phyloP scores from a whole-genome alignment of 2,888 invertebrate species.

The Drosophila eohydei region DNA sequence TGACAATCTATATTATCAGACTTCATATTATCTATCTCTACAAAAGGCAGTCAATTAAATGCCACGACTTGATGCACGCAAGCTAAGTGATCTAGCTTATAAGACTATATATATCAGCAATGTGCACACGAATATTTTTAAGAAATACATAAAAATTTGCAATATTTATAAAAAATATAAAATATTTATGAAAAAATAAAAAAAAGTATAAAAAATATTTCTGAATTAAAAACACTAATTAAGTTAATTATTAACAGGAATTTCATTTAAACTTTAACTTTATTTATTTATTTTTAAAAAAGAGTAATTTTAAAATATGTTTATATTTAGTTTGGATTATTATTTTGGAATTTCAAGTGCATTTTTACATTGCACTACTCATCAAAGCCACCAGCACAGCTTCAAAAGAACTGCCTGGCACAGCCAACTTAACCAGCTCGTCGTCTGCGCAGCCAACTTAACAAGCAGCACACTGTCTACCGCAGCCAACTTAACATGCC shows the following conservation, averaged over 20 bases:
- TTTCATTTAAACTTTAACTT: too few relatives aligned
- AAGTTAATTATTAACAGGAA: too few relatives aligned
- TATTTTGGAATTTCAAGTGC: too few relatives aligned
- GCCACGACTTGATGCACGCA: too few relatives aligned
- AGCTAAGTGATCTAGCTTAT: not conserved
- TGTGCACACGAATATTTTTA: not conserved
- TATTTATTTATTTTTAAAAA: too few relatives aligned
- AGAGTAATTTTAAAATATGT: not conserved
- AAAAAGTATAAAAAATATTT: too few relatives aligned
- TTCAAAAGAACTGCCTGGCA: not conserved
- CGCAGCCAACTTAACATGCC: not conserved
- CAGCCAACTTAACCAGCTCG: slow-evolving; percentile 2
- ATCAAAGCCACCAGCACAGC: too few relatives aligned
- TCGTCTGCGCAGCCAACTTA: slow-evolving; percentile 11
- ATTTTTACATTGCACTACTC: not conserved
- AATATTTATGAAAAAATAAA: too few relatives aligned
- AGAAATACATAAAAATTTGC: too few relatives aligned
- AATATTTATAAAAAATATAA: too few relatives aligned
- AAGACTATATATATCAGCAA: not conserved
- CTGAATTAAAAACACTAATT: too few relatives aligned
- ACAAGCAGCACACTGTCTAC: not conserved
- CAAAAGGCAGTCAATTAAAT: not conserved
- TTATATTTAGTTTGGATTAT: too few relatives aligned
- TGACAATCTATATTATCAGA: not conserved
- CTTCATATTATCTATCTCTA: not conserved